Conservation (phyloP, 2,888 invertebrate genomes). For the Notodonta ziczac region DNA sequence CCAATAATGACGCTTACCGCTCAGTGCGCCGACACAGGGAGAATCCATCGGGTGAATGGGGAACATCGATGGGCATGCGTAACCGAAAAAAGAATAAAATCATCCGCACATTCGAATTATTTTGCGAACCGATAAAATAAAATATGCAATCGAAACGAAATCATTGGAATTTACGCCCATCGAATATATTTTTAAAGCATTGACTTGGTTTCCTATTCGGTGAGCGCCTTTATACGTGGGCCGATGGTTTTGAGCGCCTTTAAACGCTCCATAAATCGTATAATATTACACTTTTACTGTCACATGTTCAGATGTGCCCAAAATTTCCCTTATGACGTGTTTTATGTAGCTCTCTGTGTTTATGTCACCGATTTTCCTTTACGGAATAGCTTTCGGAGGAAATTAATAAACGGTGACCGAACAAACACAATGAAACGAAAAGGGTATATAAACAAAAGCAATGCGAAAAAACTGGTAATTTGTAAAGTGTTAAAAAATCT, state of each 20-base stretch:
- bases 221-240: conserved; percentile 52
- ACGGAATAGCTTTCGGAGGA: conserved; percentile 12
- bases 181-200: conserved; percentile 32
- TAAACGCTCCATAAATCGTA: conserved; percentile 61
- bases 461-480: conserved; percentile 24
- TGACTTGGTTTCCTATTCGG: conserved; percentile 47
- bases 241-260: conserved; percentile 57
- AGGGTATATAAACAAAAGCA: conserved; percentile 23
- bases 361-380: conserved; percentile 10
- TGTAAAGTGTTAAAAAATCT: conserved; percentile 39
- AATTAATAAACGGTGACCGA: conserved; percentile 28
- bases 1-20: conserved; percentile 63
- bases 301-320: conserved; percentile 43
- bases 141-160: conserved; percentile 27
- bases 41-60: conserved; percentile 51
- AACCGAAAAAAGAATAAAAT: conserved; percentile 32
- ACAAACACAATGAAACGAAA: conserved; percentile 31
- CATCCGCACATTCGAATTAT: conserved; percentile 25
- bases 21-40: conserved; percentile 54
- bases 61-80: conserved; percentile 25
- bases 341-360: conserved; percentile 16
- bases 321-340: conserved; percentile 17
- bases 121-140: conserved; percentile 34
- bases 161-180: conserved; percentile 26
- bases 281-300: conserved; percentile 60